Percentiles rank a stretch among this genome's conserved stretches.
Conservation (phyloP, 2,113 vertebrate genomes). For the Festucalex cinctus region DNA sequence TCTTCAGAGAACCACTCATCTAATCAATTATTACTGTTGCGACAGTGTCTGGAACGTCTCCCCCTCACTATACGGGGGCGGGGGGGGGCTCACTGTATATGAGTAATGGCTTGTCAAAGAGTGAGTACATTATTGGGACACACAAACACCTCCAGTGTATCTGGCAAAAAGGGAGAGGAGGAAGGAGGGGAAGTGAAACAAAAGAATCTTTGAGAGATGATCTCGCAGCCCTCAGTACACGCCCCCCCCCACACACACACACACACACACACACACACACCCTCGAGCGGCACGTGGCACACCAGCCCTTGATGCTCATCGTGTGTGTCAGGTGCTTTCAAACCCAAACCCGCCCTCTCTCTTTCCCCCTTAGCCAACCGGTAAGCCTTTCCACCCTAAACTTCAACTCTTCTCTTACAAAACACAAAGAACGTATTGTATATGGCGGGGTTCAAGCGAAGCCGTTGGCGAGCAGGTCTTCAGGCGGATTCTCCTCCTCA, state of each 20-base stretch:
- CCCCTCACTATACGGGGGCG: too few species aligned
- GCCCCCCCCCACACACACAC: too few species aligned
- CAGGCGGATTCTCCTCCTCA: background rate
- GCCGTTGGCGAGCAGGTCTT: conserved; percentile 44
- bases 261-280: too few species aligned
- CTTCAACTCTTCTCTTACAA: conserved; percentile 40
- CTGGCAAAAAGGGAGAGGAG: conserved; percentile 16
- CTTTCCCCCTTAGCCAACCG: background rate
- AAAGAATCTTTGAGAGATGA: conserved; percentile 78
- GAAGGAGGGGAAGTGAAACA: conserved; percentile 65
- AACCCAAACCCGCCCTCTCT: conserved; percentile 35
- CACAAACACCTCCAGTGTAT: conserved; percentile 8
- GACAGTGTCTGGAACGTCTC: too few species aligned
- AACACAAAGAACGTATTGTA: conserved; percentile 67
- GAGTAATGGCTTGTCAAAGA: too few species aligned
- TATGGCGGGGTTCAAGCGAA: conserved; percentile 56
- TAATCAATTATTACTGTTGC: too few species aligned
- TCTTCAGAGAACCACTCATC: too few species aligned
- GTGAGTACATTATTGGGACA: too few species aligned
- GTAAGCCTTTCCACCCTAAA: background rate
- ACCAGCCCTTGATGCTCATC: conserved; percentile 69
- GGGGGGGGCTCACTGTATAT: too few species aligned
- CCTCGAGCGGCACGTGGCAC: conserved; percentile 68
- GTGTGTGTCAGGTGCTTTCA: conserved; percentile 72
- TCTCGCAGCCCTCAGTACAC: conserved; percentile 28